Evolutionary conservation across 1,140 invertebrate species (phyloP), one percentile per base, ranked within the genome.

Genomic region (Saccostrea cuccullata): DNA sequence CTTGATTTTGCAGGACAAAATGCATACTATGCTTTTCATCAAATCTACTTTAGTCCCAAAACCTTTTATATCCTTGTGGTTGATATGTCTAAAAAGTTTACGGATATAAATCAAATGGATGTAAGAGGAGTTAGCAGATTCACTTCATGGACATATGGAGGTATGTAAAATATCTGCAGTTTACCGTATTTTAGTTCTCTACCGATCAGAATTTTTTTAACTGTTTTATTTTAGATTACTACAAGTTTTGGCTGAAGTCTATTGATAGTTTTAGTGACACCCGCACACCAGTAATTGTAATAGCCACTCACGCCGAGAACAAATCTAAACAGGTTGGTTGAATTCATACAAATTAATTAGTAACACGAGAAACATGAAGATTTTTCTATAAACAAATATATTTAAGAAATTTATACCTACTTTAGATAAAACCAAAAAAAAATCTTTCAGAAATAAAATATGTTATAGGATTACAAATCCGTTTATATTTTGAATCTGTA

Each of bases 1-100:
- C 23, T 73, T 5, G 67, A 73, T 73, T 73, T 73, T 26, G 67
- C 67, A 8, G 67, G 67, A 73, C 67, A 73, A 30, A 30, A 13
- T 23, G 67, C 13, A 13, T 73, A 73, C 67, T 73, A 73, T 23
- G 67, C 67, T 23, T 73, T 73, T 73, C 67, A 73, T 23, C 67
- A 73, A 73, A 73, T 73, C 67, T 73, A 73, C 26, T 73, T 73
- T 13, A 73, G 67, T 23, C 23, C 67, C 12, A 73, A 73, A 73
- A 73, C 67, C 20, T 73, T 23, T 73, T 73, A 73, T 30, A 73
- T 73, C 8, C 11, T 73, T 6, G 67, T 73, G 23, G 67, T 73
- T n/a, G 67, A 73, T 73, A 73, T 73, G 67, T 73, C 67, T 26
- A 73, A 73, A 73, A 1, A 4, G 0, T 30, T 73, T 73, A 12